phyloP scores from a whole-genome alignment of 2,888 invertebrate genomes.

The Metopia argyrocephala region DNA sequence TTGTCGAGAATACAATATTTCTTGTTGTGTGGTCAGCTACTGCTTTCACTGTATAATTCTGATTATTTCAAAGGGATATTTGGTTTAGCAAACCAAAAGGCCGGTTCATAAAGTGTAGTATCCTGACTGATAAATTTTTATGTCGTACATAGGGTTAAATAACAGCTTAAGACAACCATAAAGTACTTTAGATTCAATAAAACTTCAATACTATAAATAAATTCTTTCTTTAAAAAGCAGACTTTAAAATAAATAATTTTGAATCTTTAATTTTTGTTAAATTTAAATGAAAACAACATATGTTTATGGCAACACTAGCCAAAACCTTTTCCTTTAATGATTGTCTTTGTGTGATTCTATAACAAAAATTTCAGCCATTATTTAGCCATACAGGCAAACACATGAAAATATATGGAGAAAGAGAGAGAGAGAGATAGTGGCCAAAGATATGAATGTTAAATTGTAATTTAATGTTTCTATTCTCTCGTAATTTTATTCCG shows the following conservation, averaged over 20 bases:
- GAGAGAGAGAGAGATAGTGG: too few species aligned
- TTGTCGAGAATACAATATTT: too few species aligned
- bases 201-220: conserved; percentile 15
- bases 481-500: conserved; percentile 63
- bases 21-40: too few species aligned
- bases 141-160: too few species aligned
- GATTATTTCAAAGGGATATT: too few species aligned
- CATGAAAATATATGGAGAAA: not conserved
- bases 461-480: conserved; percentile 63
- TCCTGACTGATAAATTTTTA: too few species aligned
- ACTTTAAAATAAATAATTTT: conserved; percentile 38
- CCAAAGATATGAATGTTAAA: conserved; percentile 55
- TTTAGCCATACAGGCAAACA: not conserved
- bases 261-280: conserved; percentile 12
- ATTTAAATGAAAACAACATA: conserved; percentile 39
- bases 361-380: conserved; percentile 18
- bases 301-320: conserved; percentile 47
- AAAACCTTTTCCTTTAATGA: conserved; percentile 32
- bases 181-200: too few species aligned
- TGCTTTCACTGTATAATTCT: too few species aligned
- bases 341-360: conserved; percentile 29
- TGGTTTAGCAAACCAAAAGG: too few species aligned
- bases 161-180: too few species aligned
- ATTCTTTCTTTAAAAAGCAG: conserved; percentile 6
- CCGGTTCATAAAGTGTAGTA: too few species aligned